Conservation (phyloP, 2,113 vertebrate species). For the Dipodomys stephensi region DNA sequence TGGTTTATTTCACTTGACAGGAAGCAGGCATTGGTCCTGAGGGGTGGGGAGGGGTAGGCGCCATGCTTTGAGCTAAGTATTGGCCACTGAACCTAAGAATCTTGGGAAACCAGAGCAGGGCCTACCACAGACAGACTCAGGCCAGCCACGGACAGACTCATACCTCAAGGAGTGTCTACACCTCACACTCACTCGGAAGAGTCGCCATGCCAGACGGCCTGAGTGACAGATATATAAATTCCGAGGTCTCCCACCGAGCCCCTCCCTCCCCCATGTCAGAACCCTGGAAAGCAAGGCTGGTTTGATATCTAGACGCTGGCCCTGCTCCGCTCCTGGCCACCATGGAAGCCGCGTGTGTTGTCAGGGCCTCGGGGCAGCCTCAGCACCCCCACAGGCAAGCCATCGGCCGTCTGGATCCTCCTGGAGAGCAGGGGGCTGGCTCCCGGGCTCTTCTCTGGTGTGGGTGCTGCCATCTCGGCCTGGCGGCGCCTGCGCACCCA, state of each 20-base stretch:
- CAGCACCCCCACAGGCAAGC: slow-evolving; percentile 93
- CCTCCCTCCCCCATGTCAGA: too few species aligned
- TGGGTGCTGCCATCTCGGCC: slow-evolving; percentile 85
- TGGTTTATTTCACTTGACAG: slow-evolving; percentile 76
- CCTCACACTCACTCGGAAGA: neutral
- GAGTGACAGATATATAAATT: slow-evolving; percentile 74
- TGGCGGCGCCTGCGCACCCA: slow-evolving; percentile 97
- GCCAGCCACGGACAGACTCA: too few species aligned
- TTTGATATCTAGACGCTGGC: slow-evolving; percentile 38
- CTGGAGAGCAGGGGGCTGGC: slow-evolving; percentile 92
- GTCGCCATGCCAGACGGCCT: neutral
- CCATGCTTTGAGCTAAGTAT: slow-evolving; percentile 19
- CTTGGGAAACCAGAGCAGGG: too few species aligned
- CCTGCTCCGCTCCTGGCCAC: slow-evolving; percentile 87
- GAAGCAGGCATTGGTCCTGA: slow-evolving; percentile 36
- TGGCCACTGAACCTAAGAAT: neutral
- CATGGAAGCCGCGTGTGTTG: slow-evolving; percentile 95
- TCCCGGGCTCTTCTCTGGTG: slow-evolving; percentile 92
- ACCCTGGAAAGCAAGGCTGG: neutral
- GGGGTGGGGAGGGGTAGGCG: neutral
- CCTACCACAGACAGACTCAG: neutral
- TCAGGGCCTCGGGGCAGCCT: slow-evolving; percentile 95
- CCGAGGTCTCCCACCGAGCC: slow-evolving; percentile 17
- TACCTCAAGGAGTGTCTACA: neutral
- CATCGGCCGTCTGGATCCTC: slow-evolving; percentile 93